phyloP scores from a whole-genome alignment of 2,797 vertebrate genomes.

The Leptodactylus fallax region DNA sequence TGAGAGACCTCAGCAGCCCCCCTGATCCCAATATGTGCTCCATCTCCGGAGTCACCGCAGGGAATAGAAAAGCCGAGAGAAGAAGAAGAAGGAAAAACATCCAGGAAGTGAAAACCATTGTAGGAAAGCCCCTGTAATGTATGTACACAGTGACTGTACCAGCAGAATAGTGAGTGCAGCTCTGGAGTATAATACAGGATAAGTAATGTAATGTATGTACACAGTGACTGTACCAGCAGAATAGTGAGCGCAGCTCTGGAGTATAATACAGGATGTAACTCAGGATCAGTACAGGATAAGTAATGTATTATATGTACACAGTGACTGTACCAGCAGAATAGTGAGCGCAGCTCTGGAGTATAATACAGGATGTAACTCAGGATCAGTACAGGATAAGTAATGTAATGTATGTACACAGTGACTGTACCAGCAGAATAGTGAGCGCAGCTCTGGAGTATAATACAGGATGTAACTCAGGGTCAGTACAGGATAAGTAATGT shows the following conservation, averaged over 20 bases:
- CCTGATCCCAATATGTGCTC: neutral
- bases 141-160: no score
- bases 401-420: no score
- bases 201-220: neutral
- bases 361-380: neutral
- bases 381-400: no score
- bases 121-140: no score
- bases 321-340: neutral
- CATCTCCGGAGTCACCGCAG: neutral
- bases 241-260: neutral
- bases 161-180: neutral
- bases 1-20: neutral
- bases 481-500: no score
- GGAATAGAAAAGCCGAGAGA: neutral
- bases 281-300: no score
- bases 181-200: neutral
- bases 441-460: no score
- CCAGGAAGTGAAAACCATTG: no score
- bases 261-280: neutral
- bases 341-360: constrained; percentile 2
- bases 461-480: no score
- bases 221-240: neutral
- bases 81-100: no score
- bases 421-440: no score
- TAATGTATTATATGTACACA: neutral